A percentile compares a stretch with the other conserved stretches of the same genome.
Conservation (phyloP, 2,888 invertebrate genomes). For the Sussaba pulchella region DNA sequence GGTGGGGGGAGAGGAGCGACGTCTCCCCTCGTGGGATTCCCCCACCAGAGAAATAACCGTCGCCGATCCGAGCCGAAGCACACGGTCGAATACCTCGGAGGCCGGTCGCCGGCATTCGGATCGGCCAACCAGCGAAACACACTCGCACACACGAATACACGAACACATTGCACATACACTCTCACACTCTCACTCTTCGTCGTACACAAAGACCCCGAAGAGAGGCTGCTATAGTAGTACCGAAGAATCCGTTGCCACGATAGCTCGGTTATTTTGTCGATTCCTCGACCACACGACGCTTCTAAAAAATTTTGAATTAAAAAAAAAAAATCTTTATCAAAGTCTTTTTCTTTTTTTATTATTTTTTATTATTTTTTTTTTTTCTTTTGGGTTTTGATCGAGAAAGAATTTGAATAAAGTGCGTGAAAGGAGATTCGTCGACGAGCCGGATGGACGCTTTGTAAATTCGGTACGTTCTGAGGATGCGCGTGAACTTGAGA, state of each 20-base stretch:
- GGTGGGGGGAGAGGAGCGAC: too few species aligned
- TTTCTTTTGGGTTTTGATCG: too few species aligned
- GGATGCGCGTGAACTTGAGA: slow-evolving; percentile 49
- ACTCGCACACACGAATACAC: too few species aligned
- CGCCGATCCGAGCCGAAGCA: too few species aligned
- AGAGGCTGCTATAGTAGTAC: slow-evolving; percentile 70
- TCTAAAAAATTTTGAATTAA: not conserved
- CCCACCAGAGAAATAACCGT: slow-evolving; percentile 34
- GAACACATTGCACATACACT: too few species aligned
- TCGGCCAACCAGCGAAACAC: slow-evolving; percentile 66
- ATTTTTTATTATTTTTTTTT: not conserved
- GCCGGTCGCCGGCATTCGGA: slow-evolving; percentile 63
- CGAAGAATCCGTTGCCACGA: slow-evolving; percentile 76
- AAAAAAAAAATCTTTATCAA: too few species aligned
- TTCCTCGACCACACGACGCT: slow-evolving; percentile 23
- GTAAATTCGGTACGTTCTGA: slow-evolving; percentile 28
- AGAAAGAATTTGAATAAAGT: too few species aligned
- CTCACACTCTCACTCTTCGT: too few species aligned
- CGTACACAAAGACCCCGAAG: slow-evolving; percentile 67
- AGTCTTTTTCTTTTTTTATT: too few species aligned
- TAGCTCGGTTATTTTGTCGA: slow-evolving; percentile 65
- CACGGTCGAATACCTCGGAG: too few species aligned
- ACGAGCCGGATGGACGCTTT: not conserved
- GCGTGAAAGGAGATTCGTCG: not conserved
- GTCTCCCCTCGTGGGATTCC: slow-evolving; percentile 64